Conservation (phyloP, 1,140 invertebrate genomes). For the Calosoma granatense region DNA sequence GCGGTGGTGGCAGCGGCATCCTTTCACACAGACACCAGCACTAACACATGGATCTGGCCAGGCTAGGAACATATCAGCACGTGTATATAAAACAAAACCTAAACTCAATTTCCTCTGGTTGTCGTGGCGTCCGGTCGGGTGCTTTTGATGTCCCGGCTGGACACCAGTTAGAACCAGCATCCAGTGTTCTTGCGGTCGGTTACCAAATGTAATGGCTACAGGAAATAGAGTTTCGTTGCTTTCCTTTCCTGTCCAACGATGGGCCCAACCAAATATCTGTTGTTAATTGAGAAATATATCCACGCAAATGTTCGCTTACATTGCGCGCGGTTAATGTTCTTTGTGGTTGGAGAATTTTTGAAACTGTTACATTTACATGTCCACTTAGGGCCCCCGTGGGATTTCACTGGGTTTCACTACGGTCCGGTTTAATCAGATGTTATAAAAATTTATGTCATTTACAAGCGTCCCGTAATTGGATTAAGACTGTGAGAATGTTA, state of each 20-base stretch:
- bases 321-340: neutral
- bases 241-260: neutral
- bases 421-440: neutral
- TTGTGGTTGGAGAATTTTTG: neutral
- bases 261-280: neutral
- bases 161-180: neutral
- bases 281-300: neutral
- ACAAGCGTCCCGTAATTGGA: neutral
- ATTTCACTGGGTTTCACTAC: neutral
- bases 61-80: no score
- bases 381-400: neutral
- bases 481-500: neutral
- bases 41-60: no score
- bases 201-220: neutral
- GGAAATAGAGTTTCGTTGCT: constrained; percentile 1
- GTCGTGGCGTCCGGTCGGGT: neutral
- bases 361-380: neutral
- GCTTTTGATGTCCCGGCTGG: neutral
- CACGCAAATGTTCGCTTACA: neutral
- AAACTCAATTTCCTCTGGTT: neutral
- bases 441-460: neutral
- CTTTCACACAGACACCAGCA: no score
- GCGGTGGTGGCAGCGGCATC: no score
- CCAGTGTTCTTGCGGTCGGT: neutral
- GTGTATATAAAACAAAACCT: constrained; percentile 1